These are phyloP conservation scores for Diaperis boleti DNA, from an alignment of 2,888 invertebrate genomes.

Conservation along the genomic window DNA sequence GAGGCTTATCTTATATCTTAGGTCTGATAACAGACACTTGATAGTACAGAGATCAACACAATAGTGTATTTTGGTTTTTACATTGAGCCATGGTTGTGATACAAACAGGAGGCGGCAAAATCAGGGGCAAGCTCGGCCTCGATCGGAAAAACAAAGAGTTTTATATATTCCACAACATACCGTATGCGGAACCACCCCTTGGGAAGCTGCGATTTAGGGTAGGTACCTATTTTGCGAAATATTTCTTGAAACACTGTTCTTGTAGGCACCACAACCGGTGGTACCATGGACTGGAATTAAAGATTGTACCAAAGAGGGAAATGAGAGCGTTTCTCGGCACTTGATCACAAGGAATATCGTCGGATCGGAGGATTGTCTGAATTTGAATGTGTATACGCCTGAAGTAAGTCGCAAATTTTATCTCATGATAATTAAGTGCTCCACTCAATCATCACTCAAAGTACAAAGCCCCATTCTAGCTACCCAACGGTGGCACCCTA, in stretches of 20 bases:
- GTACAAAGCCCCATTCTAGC: neutral
- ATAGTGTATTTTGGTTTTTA: no score
- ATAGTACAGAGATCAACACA: no score
- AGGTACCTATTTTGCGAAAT: constrained; percentile 17
- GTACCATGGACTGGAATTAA: constrained; percentile 51
- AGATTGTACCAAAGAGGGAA: constrained; percentile 52
- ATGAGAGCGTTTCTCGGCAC: constrained; percentile 49
- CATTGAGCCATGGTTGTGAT: constrained; percentile 26
- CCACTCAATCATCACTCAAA: no score
- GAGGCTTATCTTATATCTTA: no score
- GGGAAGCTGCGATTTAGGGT: constrained; percentile 63
- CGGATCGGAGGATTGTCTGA: constrained; percentile 59
- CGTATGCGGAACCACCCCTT: constrained; percentile 63
- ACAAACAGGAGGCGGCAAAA: constrained; percentile 49
- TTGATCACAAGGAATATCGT: constrained; percentile 44
- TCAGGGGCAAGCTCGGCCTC: constrained; percentile 53
- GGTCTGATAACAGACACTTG: no score
- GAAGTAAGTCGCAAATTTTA: constrained; percentile 17
- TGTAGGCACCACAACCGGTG: constrained; percentile 51
- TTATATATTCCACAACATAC: constrained; percentile 62
- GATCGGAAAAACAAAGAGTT: constrained; percentile 54
- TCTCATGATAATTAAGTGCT: no score
- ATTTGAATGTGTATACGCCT: constrained; percentile 57
- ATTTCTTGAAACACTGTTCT: neutral
- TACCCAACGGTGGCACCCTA: constrained; percentile 3